Evolutionary conservation across 1,140 invertebrate genomes (phyloP), one percentile per base, ranked within the genome.

Genomic region (Orchestia grillus): DNA sequence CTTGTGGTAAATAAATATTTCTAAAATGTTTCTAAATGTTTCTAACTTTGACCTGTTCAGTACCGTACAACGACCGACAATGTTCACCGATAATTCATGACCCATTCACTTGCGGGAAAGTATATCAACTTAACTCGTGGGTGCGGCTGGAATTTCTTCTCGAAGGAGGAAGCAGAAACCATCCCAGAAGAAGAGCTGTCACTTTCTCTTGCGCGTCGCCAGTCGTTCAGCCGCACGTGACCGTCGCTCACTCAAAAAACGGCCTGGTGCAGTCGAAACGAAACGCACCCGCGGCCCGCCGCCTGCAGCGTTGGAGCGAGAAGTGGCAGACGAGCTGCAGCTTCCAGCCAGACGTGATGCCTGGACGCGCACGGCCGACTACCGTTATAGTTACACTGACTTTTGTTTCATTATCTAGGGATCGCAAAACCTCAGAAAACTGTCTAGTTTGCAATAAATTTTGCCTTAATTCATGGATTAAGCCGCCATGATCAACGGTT

Each of bases 211-310:
- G 4, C 88, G 88, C 88, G 44, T 91, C 88, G 23, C 41, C 41
- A 91, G 88, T 44, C 15, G 11, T 91, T 19, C 36, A 8, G 3
- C 11, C 15, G 44, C 88, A 91, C 88, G 88, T 91, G 88, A 91
- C 88, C 41, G 88, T 43, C 88, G 44, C 88, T 91, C 88, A 44
- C 88, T 91, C 88, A 91, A 91, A 91, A 91, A 91, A 91, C 88
- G 4, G 44, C 41, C 44, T 91, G 41, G 88, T 16, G 88, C 88
- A 91, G 41, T 42, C 41, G 88, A 91, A 91, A 91, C 88, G 88
- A 91, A 91, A 43, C 42, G 88, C 44, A 42, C 36, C 36, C 8
- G 47, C 6, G 42, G n/a, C n/a, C n/a, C n/a, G 87, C 87, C 42
- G 88, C 4, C 88, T 43, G 28, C 19, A 43, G 88, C 88, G 44